phyloP scores from a whole-genome alignment of 2,888 invertebrate species.

The Trypoxylon attenuatum region DNA sequence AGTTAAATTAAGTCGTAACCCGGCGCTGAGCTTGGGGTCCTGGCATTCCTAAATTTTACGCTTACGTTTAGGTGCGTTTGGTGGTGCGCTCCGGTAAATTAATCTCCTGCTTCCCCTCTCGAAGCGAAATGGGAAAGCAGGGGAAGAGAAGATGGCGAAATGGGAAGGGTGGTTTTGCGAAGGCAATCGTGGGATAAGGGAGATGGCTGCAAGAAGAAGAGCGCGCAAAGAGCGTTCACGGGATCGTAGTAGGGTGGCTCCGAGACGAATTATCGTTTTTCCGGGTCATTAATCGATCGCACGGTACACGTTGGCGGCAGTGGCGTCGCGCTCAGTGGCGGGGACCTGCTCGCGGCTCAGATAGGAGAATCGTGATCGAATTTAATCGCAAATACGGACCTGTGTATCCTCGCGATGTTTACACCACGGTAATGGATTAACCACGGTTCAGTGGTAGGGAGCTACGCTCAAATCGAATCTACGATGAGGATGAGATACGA shows the following conservation, averaged over 20 bases:
- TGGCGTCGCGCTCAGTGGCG: not conserved
- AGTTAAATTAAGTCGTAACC: not conserved
- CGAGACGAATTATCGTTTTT: constrained; percentile 51
- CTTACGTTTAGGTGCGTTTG: not conserved
- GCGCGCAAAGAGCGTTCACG: constrained; percentile 1
- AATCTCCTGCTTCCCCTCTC: too few relatives aligned
- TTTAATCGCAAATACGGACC: constrained; percentile 64
- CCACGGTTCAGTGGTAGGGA: constrained; percentile 44
- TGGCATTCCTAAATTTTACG: not conserved
- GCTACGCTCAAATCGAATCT: constrained; percentile 23
- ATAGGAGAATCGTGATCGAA: constrained; percentile 61
- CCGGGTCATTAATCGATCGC: constrained; percentile 53
- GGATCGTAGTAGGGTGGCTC: constrained; percentile 27
- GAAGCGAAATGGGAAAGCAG: too few relatives aligned
- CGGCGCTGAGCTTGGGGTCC: not conserved
- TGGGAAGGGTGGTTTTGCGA: not conserved
- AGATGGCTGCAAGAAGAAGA: not conserved
- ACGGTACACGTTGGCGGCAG: not conserved
- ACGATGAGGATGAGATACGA: constrained; percentile 17
- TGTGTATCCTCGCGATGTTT: constrained; percentile 58
- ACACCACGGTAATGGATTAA: constrained; percentile 61
- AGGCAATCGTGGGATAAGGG: constrained; percentile 3
- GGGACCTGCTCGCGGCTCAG: constrained; percentile 21
- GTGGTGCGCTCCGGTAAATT: not conserved
- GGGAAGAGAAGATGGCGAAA: not conserved